A percentile compares a stretch with the other conserved stretches of the same genome.
These are phyloP conservation scores for Panzeria rudis DNA, from an alignment of 2,888 invertebrate genomes.

Conservation along the genomic window DNA sequence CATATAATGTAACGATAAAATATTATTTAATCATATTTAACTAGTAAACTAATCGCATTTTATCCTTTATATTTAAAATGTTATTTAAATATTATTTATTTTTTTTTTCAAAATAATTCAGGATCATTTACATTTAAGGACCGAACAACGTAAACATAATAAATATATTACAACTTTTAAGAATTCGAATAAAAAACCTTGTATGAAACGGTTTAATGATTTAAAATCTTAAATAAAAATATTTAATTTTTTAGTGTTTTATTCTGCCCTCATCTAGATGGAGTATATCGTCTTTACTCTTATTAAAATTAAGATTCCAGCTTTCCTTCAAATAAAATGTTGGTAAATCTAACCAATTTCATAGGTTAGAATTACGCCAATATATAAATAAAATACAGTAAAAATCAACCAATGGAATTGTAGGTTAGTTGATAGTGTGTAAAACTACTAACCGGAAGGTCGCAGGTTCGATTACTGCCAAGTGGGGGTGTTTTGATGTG, in stretches of 20 bases:
- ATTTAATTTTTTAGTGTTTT: slow-evolving; percentile 15
- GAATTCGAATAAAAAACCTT: slow-evolving; percentile 39
- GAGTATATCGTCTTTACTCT: neutral
- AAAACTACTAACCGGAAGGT: too few species aligned
- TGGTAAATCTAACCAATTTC: too few species aligned
- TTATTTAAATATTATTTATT: slow-evolving; percentile 2
- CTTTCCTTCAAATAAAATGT: too few species aligned
- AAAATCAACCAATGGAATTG: too few species aligned
- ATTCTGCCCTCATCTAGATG: neutral
- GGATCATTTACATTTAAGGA: slow-evolving; percentile 48
- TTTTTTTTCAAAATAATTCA: slow-evolving; percentile 11
- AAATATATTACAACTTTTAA: slow-evolving; percentile 26
- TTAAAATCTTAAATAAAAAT: slow-evolving; percentile 52
- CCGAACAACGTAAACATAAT: slow-evolving; percentile 40
- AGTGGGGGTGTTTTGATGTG: too few species aligned
- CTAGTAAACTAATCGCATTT: slow-evolving; percentile 49
- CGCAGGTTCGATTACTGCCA: too few species aligned
- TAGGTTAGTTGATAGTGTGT: too few species aligned
- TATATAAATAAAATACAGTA: too few species aligned
- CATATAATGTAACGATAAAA: neutral
- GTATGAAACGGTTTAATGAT: slow-evolving; percentile 54
- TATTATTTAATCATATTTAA: slow-evolving; percentile 47
- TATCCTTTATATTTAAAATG: slow-evolving; percentile 11
- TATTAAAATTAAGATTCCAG: neutral
- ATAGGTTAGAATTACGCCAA: too few species aligned